Evolutionary conservation across 2,113 vertebrate genomes (phyloP), one percentile per base, ranked within the genome.

Genomic region (Saccopteryx bilineata): DNA sequence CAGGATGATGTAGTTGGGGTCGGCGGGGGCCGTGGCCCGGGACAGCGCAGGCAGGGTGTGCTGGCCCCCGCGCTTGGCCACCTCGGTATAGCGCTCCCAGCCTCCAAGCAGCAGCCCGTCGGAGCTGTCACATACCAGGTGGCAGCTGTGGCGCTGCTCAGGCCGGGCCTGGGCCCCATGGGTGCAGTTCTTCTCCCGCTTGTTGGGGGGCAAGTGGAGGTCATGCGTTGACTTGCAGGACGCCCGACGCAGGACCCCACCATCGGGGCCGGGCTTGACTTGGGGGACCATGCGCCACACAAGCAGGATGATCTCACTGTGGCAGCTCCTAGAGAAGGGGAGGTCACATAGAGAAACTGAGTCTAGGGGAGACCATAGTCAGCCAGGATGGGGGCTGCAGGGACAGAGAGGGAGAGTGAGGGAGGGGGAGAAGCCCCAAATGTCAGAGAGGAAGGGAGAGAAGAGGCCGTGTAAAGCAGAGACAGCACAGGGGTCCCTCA

Each of bases 1-100:
- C 83, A 99, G 98, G 97, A 99, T 99, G 98, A 99, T 99, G 97
- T 99, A 99, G 98, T 99, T 99, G 97, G 99, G 99, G 98, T 99
- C 99, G 0, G 98, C 97, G 3, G 99, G 94, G 4, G 99, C 98
- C 0, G 99, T 98, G 81, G 99, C 98, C 1, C 99, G 98, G 87
- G 99, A 99, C 93, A 96, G 98, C 46, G 98, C 97, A 0, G 87
- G 99, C 98, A 98, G 98, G 93, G 92, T 98, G 66, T 56, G 98
- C 93, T 96, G 98, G 96, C 97, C 61, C 11, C 95, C 80, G 0
- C 94, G 98, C 95, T 98, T 98, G 48, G 99, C 98, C 1, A 99
- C 93, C 91, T 99, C 99, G 0, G 99, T 99, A 95, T 98, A 98
- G 97, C 98, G 98, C 91, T 99, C 99, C 96, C 98, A 99, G 96